Conservation (phyloP, 1,140 invertebrate genomes). For the Leptinotarsa texana region DNA sequence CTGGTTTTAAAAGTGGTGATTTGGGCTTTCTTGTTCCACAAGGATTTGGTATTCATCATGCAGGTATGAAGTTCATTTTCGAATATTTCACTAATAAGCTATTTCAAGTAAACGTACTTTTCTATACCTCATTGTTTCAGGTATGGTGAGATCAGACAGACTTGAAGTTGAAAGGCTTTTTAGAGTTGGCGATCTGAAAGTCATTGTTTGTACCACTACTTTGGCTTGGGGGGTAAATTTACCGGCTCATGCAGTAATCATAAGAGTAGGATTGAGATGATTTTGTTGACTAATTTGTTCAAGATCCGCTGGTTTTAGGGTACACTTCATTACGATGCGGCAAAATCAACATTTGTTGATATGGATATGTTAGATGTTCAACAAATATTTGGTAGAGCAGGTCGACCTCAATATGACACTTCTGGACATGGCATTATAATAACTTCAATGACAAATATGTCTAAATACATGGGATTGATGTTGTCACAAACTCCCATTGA, state of each 20-base stretch:
- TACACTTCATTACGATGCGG: slow-evolving; percentile 97
- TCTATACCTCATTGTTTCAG: slow-evolving; percentile 53
- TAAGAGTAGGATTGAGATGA: slow-evolving; percentile 67
- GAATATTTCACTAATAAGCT: background rate
- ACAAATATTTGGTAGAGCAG: slow-evolving; percentile 99
- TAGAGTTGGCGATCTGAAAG: slow-evolving; percentile 85
- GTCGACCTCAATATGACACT: slow-evolving; percentile 90
- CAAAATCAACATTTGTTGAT: slow-evolving; percentile 92
- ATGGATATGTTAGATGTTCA: slow-evolving; percentile 96
- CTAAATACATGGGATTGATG: slow-evolving; percentile 91
- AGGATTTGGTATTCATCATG: slow-evolving; percentile 96
- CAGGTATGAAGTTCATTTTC: slow-evolving; percentile 63
- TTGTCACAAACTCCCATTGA: slow-evolving; percentile 98
- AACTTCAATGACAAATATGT: slow-evolving; percentile 88
- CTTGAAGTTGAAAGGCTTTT: slow-evolving; percentile 84
- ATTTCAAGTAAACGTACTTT: background rate
- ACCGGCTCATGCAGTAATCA: slow-evolving; percentile 96
- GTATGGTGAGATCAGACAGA: slow-evolving; percentile 83
- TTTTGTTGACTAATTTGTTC: background rate
- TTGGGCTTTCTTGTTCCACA: slow-evolving; percentile 80
- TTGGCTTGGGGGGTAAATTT: slow-evolving; percentile 99
- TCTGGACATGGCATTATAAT: slow-evolving; percentile 96
- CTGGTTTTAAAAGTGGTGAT: slow-evolving; percentile 54
- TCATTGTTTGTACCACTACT: slow-evolving; percentile 96
- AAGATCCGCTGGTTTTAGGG: slow-evolving; percentile 67